Evolutionary conservation across 2,888 invertebrate species (phyloP), one percentile per base, ranked within the genome.

Genomic region (Unio delphinus): DNA sequence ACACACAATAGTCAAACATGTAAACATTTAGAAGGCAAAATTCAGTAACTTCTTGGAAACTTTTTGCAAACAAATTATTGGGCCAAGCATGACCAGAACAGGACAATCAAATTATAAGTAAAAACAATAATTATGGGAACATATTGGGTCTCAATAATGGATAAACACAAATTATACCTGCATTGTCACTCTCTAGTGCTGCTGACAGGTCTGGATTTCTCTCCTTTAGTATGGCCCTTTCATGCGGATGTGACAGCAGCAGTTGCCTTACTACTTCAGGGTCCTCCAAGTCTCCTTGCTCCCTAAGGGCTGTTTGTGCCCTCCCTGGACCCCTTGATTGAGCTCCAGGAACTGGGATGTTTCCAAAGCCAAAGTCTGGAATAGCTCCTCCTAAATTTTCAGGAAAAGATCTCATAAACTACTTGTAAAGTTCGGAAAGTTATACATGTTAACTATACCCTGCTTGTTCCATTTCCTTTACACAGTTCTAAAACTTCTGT

Each of bases 141-240:
- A 11, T 3, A 11, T 18, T 59, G 11, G 4, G 15, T 15, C 11
- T 4, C 23, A 18, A 58, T 3, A 23, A 23, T 59, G 11, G 15
- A 59, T 15, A 45, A 15, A 45, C 45, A 45, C 45, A 3, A 11
- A 45, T 61, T 66, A 30, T 80, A 91, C 91, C 95, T 79, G 95
- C 92, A 89, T 94, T 94, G 45, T 96, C 96, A 83, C 94, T 95
- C 1, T 95, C 92, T 45, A 98, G 90, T 26, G 98, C 97, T 89
- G 97, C 97, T 17, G 98, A 97, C 71, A 98, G 91, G 79, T 94
- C 92, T 8, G 97, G 95, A 91, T 98, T 98, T 86, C 98, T 96
- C 89, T 98, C 97, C 88, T 96, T 95, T 11, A 98, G 91, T 71
- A 97, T 89, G 1, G 97, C 95, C 69, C 98, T 91, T 88, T 97